Base-by-base conservation (phyloP, 2,888 invertebrate species). In the Cheilosia vulpina region DNA sequence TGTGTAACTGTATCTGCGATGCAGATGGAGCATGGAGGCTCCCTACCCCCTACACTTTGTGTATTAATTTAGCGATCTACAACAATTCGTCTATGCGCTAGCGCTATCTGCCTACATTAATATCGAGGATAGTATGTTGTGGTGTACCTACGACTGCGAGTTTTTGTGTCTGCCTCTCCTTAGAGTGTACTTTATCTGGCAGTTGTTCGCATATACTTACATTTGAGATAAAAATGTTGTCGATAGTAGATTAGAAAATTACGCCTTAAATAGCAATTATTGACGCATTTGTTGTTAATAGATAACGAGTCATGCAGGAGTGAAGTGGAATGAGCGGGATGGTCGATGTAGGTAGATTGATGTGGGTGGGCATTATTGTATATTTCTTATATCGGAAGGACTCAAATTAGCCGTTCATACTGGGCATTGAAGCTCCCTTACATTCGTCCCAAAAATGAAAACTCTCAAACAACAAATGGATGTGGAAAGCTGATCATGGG, bases 191-290 rank as follows among this genome's bases (percentile, higher is more conserved):
- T 24, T 62, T 24, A 21, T 13, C 34, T 45, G 4, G 24, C 21
- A 17, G 45, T 41, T 41, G 72, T 58, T 47, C 15, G 57, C 50
- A 63, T 31, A 63, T 27, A 47, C 9, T 17, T 31, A 43, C 47
- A 63, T 60, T 60, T 50, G 47, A 75, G 58, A 76, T 62, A 69
- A 69, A 68, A 47, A 45, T 13, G 21, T 52, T 13, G 21, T 58
- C 69, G 63, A 58, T 71, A 71, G 60, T 75, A 73, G 73, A 87
- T 83, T 87, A 87, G 72, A 43, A 87, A 87, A 87, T 88, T 87
- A 83, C 85, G 68, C 69, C 82, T 87, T 88, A 87, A 88, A 87
- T 88, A 76, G 85, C 80, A 81, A 65, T 88, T 87, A 88, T 88
- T 88, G 87, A 87, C 88, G 87, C 82, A 84, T 87, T 87, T 85